A percentile compares a stretch with the other conserved stretches of the same genome.
Conservation (phyloP, 2,888 invertebrate genomes). For the Elmis aenea region DNA sequence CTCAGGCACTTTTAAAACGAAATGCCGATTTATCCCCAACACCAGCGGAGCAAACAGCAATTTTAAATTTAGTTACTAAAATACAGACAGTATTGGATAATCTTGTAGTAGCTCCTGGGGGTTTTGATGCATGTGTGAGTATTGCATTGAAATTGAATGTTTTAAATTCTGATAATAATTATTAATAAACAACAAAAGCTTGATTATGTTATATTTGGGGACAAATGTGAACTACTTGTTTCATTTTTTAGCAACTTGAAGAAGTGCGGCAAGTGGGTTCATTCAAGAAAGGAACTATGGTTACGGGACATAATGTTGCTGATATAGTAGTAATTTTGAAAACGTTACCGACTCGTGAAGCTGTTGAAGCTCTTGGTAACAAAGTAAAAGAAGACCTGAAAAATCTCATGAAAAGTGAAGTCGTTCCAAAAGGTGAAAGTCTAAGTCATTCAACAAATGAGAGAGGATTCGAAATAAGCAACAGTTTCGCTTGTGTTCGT, state of each 20-base stretch:
- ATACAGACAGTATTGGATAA: constrained; percentile 93
- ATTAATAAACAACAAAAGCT: background rate
- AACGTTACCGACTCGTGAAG: constrained; percentile 92
- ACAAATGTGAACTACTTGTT: constrained; percentile 2
- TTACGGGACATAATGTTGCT: constrained; percentile 90
- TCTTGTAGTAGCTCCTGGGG: constrained; percentile 88
- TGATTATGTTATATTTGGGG: constrained; percentile 3
- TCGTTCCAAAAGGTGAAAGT: constrained; percentile 57
- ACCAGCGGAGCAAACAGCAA: constrained; percentile 84
- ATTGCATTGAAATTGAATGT: constrained; percentile 9
- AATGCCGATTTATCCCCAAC: constrained; percentile 90
- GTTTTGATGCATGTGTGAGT: constrained; percentile 93
- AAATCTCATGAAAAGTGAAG: constrained; percentile 59
- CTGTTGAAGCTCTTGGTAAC: constrained; percentile 85
- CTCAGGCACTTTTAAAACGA: constrained; percentile 85
- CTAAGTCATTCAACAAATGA: constrained; percentile 58
- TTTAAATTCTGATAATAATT: too few species aligned
- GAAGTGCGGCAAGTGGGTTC: constrained; percentile 97
- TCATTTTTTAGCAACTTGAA: constrained; percentile 67
- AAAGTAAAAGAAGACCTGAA: constrained; percentile 86
- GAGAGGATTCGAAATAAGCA: constrained; percentile 85
- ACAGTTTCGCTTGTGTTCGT: constrained; percentile 78
- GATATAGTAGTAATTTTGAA: constrained; percentile 96
- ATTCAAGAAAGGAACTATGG: constrained; percentile 97
- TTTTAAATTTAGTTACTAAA: constrained; percentile 89